Evolutionary conservation across 2,888 invertebrate species (phyloP).

Genomic region (Dryocosmus kuriphilus): DNA sequence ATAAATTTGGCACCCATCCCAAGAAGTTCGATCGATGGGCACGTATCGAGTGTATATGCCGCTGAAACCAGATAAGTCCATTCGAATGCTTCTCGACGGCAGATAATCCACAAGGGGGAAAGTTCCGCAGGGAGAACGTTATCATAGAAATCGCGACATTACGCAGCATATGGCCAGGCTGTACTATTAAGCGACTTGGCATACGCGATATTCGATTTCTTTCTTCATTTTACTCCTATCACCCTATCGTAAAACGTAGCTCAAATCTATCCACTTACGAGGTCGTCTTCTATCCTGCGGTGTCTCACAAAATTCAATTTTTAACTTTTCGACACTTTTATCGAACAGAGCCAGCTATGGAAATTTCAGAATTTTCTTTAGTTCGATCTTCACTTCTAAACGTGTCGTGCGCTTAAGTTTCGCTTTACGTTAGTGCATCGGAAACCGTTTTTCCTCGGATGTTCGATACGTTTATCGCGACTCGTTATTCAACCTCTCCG

Average conservation of each 20-base stretch:
- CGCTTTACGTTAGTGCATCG: conserved; percentile 18
- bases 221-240: conserved; percentile 42
- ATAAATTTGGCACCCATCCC: conserved; percentile 15
- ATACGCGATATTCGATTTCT: conserved; percentile 46
- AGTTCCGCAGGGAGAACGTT: conserved; percentile 31
- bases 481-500: conserved; percentile 23
- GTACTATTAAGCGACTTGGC: conserved; percentile 60
- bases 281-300: conserved; percentile 40
- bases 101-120: conserved; percentile 30
- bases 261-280: conserved; percentile 58
- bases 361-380: conserved; percentile 21
- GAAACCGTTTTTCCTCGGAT: conserved; percentile 24
- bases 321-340: conserved; percentile 52
- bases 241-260: conserved; percentile 37
- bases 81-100: conserved; percentile 29
- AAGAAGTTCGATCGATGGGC: background rate
- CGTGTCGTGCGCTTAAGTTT: conserved; percentile 7
- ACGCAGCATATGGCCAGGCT: conserved; percentile 62
- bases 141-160: conserved; percentile 38
- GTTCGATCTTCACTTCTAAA: conserved; percentile 14
- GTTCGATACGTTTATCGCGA: conserved; percentile 30
- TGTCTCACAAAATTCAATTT: conserved; percentile 50
- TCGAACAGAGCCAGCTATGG: conserved; percentile 2
- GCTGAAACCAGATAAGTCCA: conserved; percentile 35
- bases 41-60: conserved; percentile 14